Base-by-base conservation (phyloP, 2,797 vertebrate genomes). In the Pygocentrus nattereri region DNA sequence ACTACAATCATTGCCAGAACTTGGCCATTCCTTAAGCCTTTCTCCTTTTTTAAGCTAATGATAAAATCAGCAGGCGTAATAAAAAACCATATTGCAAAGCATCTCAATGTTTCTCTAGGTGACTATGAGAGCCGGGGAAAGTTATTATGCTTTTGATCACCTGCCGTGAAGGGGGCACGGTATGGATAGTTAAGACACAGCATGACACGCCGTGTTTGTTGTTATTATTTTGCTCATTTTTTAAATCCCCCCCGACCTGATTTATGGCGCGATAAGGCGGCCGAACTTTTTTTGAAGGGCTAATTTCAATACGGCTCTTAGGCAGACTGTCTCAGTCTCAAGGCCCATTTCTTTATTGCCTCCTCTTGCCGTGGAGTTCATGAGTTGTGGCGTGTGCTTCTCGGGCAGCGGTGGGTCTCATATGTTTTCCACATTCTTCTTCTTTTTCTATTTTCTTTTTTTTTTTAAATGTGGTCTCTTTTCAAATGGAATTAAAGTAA, bases 131-230 rank as follows among this genome's bases (percentile, higher is more conserved):
- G 92, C 92, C 77, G 91, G 89, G 90, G 90, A 91, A 82, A 92
- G 94, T 95, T 95, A 95, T 95, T 95, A 94, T 94, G 91, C 93
- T 93, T 90, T 90, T 91, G 91, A 93, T 93, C 94, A 93, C 95
- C 94, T 94, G 95, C 90, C 69, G 95, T 91, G 94, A 91, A 87
- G 93, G 90, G 91, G 90, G 84, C 90, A 92, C 91, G 88, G 89
- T 84, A 90, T 91, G 92, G 91, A 94, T 93, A 93, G 94, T 94
- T 85, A 93, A 88, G 77, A 94, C 94, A 90, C 94, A 95, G 95
- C 95, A 94, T 93, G 93, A 94, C 91, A 90, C 91, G 90, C 90
- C 86, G 84, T 94, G 92, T 94, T 94, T 94, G 93, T 93, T 94
- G 91, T 93, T 94, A 92, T 91, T 89, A 90, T 89, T 80, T 89